Base-by-base conservation (phyloP, 1,140 invertebrate genomes). In the Maconellicoccus hirsutus region DNA sequence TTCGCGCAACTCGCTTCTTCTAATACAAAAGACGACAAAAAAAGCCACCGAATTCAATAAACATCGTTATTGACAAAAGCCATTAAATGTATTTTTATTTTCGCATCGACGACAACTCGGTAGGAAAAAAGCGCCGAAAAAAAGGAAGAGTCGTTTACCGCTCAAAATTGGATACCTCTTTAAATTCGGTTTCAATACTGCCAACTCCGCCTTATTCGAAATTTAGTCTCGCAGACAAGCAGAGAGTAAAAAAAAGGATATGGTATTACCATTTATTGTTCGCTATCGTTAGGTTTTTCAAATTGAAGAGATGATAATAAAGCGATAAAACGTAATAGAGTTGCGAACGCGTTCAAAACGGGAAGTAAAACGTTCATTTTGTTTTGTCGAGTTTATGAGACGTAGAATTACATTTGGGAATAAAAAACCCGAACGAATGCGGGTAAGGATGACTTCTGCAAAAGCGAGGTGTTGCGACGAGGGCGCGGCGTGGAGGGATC, bases 241-340 rank as follows among this genome's bases (percentile, higher is more conserved):
- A 38, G 33, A 38, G 33, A 6, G 33, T 6, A 19, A 66, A 22
- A 26, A 66, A 66, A 66, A 66, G 21, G 61, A 66, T 59, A 59
- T 23, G 10, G 42, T 52, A 25, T 26, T 25, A 66, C 21, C 61
- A 66, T 66, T 66, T 66, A 66, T 66, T 25, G 61, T 66, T 66
- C 61, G 21, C 61, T 66, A 66, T 26, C 22, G 61, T 66, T 66
- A 26, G 61, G 61, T 66, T 66, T 66, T 26, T 25, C 61, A 66
- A 66, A 66, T 66, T 66, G 61, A 66, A 66, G 61, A 66, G 61
- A 66, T 66, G 61, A 66, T 66, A 66, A 66, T 66, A 66, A 66
- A 66, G 61, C 61, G 25, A 66, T 66, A 66, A 66, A 66, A 66
- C 61, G 21, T 66, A 66, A 66, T 66, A 66, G 61, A 26, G 61